These are phyloP conservation scores for Enteromius afrohamiltoni DNA, from an alignment of 2,797 vertebrate genomes.

Conservation along the genomic window DNA sequence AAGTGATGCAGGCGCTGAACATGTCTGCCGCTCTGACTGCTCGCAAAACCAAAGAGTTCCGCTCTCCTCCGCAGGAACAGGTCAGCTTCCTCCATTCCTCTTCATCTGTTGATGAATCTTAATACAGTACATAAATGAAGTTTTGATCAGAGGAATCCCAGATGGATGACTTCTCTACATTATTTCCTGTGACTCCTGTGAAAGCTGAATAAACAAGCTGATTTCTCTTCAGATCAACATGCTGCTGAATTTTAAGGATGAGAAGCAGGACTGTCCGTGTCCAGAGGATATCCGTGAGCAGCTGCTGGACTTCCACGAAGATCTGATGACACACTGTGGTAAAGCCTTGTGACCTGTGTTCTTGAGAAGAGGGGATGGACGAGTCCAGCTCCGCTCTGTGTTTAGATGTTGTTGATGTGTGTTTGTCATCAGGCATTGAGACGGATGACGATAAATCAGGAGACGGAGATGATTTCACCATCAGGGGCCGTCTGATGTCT, in stretches of 20 bases:
- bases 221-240: conserved; percentile 87
- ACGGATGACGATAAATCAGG: conserved; percentile 85
- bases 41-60: conserved; percentile 95
- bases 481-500: conserved; percentile 88
- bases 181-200: neutral
- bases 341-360: conserved; percentile 36
- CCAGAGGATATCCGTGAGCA: conserved; percentile 90
- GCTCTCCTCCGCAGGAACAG: conserved; percentile 96
- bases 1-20: conserved; percentile 97
- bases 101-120: neutral
- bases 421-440: conserved; percentile 82
- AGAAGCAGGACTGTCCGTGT: conserved; percentile 93
- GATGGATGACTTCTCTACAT: neutral
- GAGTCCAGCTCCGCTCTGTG: neutral
- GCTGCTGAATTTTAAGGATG: conserved; percentile 94
- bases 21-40: conserved; percentile 97
- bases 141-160: neutral
- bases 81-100: conserved; percentile 66
- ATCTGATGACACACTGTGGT: conserved; percentile 96
- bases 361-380: too few relatives aligned
- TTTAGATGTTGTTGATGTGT: neutral
- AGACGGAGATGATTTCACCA: conserved; percentile 88
- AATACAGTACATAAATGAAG: neutral
- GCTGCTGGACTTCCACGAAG: conserved; percentile 92
- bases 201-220: too few relatives aligned